Percentiles rank a stretch among this genome's conserved stretches.
These are phyloP conservation scores for Salticus scenicus DNA, from an alignment of 2,888 invertebrate genomes.

Conservation along the genomic window DNA sequence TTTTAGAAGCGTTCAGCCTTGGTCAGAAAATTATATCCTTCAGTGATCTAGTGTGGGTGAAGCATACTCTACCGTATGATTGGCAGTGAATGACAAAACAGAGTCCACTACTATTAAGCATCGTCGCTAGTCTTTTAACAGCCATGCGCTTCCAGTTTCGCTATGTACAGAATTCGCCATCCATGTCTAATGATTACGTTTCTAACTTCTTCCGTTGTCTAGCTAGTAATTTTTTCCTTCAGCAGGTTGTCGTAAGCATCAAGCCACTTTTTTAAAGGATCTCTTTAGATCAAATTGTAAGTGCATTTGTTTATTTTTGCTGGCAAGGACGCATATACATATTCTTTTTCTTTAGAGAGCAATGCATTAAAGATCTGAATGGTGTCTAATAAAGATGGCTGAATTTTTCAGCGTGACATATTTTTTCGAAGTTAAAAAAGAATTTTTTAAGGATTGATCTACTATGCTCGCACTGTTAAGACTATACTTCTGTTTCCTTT, in stretches of 20 bases:
- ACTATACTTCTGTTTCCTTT: no score
- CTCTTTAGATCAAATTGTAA: not conserved
- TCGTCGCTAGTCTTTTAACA: constrained; percentile 9
- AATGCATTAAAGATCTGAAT: not conserved
- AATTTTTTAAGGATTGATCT: no score
- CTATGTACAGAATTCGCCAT: constrained; percentile 2
- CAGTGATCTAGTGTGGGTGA: not conserved
- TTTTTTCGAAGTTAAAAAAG: no score
- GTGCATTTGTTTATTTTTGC: not conserved
- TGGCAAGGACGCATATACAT: not conserved
- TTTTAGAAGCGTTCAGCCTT: not conserved
- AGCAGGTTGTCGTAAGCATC: constrained; percentile 8
- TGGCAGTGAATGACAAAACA: constrained; percentile 64
- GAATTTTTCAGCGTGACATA: no score
- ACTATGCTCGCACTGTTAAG: no score
- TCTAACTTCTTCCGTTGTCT: not conserved
- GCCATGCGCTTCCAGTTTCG: constrained; percentile 6
- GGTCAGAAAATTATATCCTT: constrained; percentile 1
- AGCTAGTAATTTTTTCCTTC: constrained; percentile 53
- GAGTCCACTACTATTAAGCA: constrained; percentile 43
- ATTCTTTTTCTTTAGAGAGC: not conserved
- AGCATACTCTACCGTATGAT: not conserved
- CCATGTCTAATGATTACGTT: constrained; percentile 42
- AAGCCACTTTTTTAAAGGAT: not conserved
- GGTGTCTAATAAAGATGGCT: constrained; percentile 16